Conservation (phyloP, 2,888 invertebrate genomes). For the Agriopis marginaria region DNA sequence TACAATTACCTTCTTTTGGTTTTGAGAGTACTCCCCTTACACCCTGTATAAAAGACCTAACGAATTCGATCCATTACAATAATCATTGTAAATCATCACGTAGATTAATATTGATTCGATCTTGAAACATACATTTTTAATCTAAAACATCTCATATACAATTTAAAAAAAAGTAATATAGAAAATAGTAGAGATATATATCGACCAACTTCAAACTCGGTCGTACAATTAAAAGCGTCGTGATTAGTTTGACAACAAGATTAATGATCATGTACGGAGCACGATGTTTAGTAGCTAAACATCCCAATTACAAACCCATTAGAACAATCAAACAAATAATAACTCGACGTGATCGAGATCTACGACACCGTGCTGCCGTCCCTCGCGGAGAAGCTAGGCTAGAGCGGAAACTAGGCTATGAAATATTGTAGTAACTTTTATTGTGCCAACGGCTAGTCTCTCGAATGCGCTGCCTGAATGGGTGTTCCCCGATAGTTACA, state of each 20-base stretch:
- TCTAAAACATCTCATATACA: background rate
- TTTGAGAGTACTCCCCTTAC: too few species aligned
- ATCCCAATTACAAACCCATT: conserved; percentile 33
- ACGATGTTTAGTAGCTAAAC: conserved; percentile 32
- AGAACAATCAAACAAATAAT: conserved; percentile 37
- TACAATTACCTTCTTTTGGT: too few species aligned
- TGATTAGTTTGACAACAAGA: conserved; percentile 31
- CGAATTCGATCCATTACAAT: too few species aligned
- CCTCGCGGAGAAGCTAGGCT: background rate
- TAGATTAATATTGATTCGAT: too few species aligned
- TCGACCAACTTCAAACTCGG: conserved; percentile 1
- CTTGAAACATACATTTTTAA: too few species aligned
- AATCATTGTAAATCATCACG: too few species aligned
- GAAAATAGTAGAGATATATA: conserved; percentile 4
- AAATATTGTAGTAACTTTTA: background rate
- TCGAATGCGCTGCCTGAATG: too few species aligned
- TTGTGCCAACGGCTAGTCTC: too few species aligned
- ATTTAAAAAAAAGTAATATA: background rate
- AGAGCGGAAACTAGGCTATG: background rate
- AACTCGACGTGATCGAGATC: conserved; percentile 30
- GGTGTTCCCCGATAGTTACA: too few species aligned
- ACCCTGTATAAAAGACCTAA: too few species aligned
- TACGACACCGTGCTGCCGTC: conserved; percentile 1
- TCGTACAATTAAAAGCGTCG: conserved; percentile 19
- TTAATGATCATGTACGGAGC: conserved; percentile 20